Percentiles rank a stretch among this genome's conserved stretches.
phyloP scores from a whole-genome alignment of 2,797 vertebrate species.

The Gobio occitaniae region DNA sequence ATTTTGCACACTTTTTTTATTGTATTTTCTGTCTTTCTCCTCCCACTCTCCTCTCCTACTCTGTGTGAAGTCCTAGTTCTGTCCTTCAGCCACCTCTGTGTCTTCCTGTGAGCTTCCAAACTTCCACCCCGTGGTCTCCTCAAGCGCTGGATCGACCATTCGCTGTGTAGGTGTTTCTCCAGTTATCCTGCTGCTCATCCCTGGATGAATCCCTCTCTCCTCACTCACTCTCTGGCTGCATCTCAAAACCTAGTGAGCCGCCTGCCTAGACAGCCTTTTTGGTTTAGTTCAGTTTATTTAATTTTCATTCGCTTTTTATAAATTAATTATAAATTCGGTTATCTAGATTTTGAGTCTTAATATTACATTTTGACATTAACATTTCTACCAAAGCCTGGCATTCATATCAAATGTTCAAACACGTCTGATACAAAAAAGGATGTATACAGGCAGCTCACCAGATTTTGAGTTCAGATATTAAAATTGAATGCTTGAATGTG shows the following conservation, averaged over 20 bases:
- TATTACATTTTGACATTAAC: neutral
- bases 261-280: conserved; percentile 31
- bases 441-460: neutral
- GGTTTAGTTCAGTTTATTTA: neutral
- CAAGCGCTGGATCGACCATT: conserved; percentile 29
- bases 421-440: neutral
- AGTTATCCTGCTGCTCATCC: conserved; percentile 35
- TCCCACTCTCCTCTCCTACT: conserved; percentile 48
- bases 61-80: conserved; percentile 44
- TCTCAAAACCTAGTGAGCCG: conserved; percentile 13
- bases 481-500: neutral
- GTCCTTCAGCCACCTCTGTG: conserved; percentile 48
- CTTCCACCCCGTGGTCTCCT: conserved; percentile 36
- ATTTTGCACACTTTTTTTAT: conserved; percentile 39
- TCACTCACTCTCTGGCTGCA: conserved; percentile 6
- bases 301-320: neutral
- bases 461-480: neutral
- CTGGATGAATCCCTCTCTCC: conserved; percentile 25
- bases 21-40: conserved; percentile 42
- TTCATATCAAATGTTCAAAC: neutral
- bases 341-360: neutral
- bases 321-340: no score
- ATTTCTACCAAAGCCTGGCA: neutral
- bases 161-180: conserved; percentile 51
- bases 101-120: conserved; percentile 56